A percentile compares a stretch with the other conserved stretches of the same genome.
These are phyloP conservation scores for Irena cyanogastra DNA, from an alignment of 2,113 vertebrate genomes.

Conservation along the genomic window DNA sequence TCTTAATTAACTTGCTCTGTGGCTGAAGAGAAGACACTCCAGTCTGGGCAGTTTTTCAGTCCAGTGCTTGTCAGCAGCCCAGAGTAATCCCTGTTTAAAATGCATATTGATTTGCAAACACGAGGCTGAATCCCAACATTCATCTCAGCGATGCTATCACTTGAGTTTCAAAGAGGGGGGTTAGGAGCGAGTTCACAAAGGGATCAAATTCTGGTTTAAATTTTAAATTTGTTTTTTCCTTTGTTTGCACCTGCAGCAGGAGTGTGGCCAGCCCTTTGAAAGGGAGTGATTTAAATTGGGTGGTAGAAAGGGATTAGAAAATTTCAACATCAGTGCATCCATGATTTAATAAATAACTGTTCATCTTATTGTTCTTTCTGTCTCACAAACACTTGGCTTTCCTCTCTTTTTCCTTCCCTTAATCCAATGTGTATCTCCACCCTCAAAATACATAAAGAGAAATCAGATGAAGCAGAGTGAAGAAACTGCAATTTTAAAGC, in stretches of 20 bases:
- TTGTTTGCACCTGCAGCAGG: constrained; percentile 16
- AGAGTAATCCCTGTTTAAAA: constrained; percentile 20
- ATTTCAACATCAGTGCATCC: not conserved
- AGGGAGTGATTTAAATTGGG: not conserved
- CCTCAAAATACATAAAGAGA: not conserved
- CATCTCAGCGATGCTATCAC: not conserved
- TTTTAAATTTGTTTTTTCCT: not conserved
- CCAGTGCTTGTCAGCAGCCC: not conserved
- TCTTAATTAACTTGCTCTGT: constrained; percentile 15
- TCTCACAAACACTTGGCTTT: not conserved
- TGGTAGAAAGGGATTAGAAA: not conserved
- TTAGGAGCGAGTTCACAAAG: not conserved
- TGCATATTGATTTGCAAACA: constrained; percentile 4
- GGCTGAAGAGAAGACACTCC: constrained; percentile 8
- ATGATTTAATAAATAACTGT: not conserved
- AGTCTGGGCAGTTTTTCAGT: constrained; percentile 25
- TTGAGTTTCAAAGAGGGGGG: not conserved
- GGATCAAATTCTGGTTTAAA: not conserved
- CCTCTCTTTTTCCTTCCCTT: not conserved
- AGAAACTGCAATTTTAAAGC: not conserved
- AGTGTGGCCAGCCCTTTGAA: not conserved
- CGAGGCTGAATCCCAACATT: not conserved
- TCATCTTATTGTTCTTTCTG: not conserved
- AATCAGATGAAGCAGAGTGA: not conserved
- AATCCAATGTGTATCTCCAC: not conserved